Base-by-base conservation (phyloP, 2,888 invertebrate species). In the Perithous albicinctus region DNA sequence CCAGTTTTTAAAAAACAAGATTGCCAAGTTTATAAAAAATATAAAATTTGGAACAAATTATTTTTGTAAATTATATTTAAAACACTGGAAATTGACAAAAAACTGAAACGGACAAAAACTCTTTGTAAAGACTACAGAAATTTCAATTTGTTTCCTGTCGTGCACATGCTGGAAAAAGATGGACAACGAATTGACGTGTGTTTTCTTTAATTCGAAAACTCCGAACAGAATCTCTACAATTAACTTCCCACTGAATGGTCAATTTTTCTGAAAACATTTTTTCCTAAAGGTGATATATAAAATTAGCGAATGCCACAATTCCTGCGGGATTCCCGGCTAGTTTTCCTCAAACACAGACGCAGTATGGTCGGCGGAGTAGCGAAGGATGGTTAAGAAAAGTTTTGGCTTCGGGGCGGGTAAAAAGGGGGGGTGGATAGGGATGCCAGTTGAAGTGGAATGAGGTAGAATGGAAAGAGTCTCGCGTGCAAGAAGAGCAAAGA, bases 381-480 rank as follows among this genome's bases (percentile, higher is more conserved):
- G 72, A 84, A 72, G 76, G 66, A 73, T 41, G 73, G 74, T 59
- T 61, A 48, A 67, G 76, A 76, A 82, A 82, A 82, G 78, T 82
- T 82, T 82, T 79, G 63, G 64, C 54, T 82, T 48, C 32, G 63
- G 69, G 15, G 73, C 15, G 48, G 43, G 69, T n/a, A 15, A 46
- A 67, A n/a, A n/a, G n/a, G n/a, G 64, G 67, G 74, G 29, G 78
- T 78, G 72, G 81, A 61, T 54, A 54, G 67, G 32, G 74, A 64
- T 63, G 82, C 72, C 70, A 51, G 64, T 67, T n/a, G 48, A 43
- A 66, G 82, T 46, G 79, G 70, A 43, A 61, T 77, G 83, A 72
- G 20, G 76, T 64, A 73, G 82, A 85, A 86, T 77, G 86, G 86
- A 80, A 87, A 89, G 89, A 89, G 87, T 90, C 88, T 83, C 80